A percentile compares a stretch with the other conserved stretches of the same genome.
Evolutionary conservation across 2,888 invertebrate species (phyloP).

Genomic region (Polydrusus cervinus): DNA sequence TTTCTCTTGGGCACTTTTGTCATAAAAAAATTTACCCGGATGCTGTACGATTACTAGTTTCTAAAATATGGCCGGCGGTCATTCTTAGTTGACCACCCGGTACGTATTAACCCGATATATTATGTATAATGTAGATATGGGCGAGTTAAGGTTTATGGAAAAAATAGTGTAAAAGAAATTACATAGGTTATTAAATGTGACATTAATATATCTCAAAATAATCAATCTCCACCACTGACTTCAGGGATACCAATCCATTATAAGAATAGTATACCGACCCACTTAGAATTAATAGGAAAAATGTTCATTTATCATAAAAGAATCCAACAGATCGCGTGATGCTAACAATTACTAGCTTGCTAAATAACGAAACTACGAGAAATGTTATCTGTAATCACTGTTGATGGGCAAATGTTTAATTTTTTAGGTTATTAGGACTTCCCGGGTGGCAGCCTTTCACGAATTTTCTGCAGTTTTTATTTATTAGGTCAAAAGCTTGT

Average conservation of each 20-base stretch:
- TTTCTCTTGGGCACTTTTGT: too few relatives aligned
- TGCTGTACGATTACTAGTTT: too few relatives aligned
- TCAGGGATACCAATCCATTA: conserved; percentile 1
- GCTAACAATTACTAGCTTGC: conserved; percentile 25
- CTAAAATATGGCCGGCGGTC: too few relatives aligned
- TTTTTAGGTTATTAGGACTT: conserved; percentile 15
- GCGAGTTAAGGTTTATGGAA: too few relatives aligned
- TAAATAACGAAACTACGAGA: conserved; percentile 26
- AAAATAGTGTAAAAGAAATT: not conserved
- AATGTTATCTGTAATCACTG: conserved; percentile 27
- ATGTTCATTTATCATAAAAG: conserved; percentile 27
- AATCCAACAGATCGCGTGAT: conserved; percentile 29
- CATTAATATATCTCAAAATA: not conserved
- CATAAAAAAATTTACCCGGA: too few relatives aligned
- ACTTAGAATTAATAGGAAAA: conserved; percentile 27
- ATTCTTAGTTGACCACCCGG: too few relatives aligned
- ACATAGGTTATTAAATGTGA: not conserved
- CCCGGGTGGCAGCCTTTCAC: not conserved
- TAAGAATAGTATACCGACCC: conserved; percentile 1
- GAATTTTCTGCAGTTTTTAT: conserved; percentile 9
- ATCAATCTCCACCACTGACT: conserved; percentile 5
- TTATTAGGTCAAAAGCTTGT: conserved; percentile 5
- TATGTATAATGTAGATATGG: too few relatives aligned
- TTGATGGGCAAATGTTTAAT: conserved; percentile 29
- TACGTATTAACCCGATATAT: too few relatives aligned